Evolutionary conservation across 2,797 vertebrate genomes (phyloP).

Genomic region (Acanthis flammea): DNA sequence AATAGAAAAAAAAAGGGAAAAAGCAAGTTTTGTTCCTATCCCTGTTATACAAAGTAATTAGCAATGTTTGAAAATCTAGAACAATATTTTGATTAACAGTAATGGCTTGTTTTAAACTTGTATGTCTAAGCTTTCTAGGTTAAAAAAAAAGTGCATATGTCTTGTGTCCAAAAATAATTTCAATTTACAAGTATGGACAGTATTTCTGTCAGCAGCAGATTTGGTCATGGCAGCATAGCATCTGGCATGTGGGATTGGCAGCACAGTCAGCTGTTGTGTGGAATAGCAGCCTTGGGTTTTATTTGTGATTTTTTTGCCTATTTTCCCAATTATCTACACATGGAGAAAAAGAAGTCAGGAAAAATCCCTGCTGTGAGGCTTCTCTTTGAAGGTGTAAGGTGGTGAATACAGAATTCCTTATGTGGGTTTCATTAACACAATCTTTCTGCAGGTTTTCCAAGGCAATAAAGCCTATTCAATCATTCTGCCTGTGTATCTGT

Average conservation of each 20-base stretch:
- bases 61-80: background rate
- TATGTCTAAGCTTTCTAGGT: background rate
- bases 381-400: background rate
- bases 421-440: background rate
- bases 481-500: background rate
- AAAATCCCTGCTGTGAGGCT: background rate
- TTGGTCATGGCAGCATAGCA: background rate
- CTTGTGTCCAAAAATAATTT: background rate
- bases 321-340: background rate
- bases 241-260: constrained; percentile 6
- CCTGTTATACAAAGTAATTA: background rate
- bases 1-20: background rate
- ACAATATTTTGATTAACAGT: background rate
- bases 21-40: background rate
- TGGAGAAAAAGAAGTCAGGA: background rate
- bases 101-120: background rate
- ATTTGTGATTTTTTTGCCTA: background rate
- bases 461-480: background rate
- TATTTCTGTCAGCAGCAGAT: background rate
- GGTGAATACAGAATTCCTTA: background rate
- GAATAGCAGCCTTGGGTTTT: background rate
- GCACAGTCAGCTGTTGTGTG: background rate
- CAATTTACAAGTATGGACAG: background rate
- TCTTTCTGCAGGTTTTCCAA: background rate
- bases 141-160: background rate